Evolutionary conservation across 1,140 invertebrate species (phyloP), one percentile per base, ranked within the genome.

Genomic region (Pararge aegeria): DNA sequence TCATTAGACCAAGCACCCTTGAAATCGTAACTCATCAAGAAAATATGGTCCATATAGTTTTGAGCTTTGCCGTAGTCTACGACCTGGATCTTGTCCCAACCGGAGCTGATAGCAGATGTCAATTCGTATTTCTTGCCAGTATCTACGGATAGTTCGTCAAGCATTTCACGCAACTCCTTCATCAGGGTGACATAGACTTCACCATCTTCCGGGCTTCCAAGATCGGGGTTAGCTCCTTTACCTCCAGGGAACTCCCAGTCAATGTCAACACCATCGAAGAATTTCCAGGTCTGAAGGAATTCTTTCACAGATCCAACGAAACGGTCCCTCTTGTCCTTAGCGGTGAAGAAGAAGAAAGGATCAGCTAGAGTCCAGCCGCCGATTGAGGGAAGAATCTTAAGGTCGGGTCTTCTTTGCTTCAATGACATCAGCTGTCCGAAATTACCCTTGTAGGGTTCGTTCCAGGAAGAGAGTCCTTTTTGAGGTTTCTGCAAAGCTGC

Each of bases 211-310:
- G 81, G 83, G 19, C 81, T 58, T 24, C 86, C 86, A 1, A 89
- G 73, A 44, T 80, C 56, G 34, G 84, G 84, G 48, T 87, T 89
- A 38, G 86, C 86, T 10, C 86, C 86, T 52, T 89, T 89, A 58
- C 86, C 86, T 13, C 86, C 86, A 59, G 86, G 86, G 77, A 89
- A 89, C 42, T 89, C 86, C 86, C 86, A 89, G 53, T 89, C 86
- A 44, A 89, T 87, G 15, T 89, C 87, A 15, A 89, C 84, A 44
- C 87, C 87, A 57, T 89, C 87, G 48, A 89, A 89, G 75, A 89
- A 87, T 57, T 89, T 89, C 87, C 87, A 89, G 3, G 87, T 89
- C 42, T 73, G 69, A 5, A 89, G 73, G 71, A 89, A 89, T 13
- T 89, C 87, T 62, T 83, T 87, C 1, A 87, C 87, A 49, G 87